Base-by-base conservation (phyloP, 2,113 vertebrate genomes). In the Heterochromis multidens region DNA sequence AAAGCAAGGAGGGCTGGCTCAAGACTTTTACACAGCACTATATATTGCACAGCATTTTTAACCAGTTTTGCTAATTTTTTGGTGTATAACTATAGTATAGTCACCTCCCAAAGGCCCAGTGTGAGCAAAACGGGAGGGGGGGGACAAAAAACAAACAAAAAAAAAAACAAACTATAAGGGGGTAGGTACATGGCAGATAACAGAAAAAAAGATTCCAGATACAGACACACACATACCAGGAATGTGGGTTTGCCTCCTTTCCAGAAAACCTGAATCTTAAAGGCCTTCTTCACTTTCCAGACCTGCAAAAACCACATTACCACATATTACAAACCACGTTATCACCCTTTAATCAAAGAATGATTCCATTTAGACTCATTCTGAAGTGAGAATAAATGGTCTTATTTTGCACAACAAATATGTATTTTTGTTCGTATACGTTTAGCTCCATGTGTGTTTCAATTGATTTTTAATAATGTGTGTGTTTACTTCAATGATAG, bases 231-330 rank as follows among this genome's bases (percentile, higher is more conserved):
- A 63, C 92, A 11, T 91, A 99, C 99, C 97, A 97, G 94, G 85
- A 99, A 93, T 67, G 80, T 85, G 12, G 98, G 98, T 83, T 89
- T 96, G 33, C 97, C 89, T 84, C 97, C 96, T 85, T 96, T 96
- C 97, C 98, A 99, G 5, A 89, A 87, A 61, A 99, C 60, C 11
- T 96, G 97, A 91, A 99, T 98, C 93, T 99, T 99, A 86, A 99
- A 95, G 8, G 98, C 98, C 87, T 99, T 99, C 93, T 99, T 99
- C 81, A 99, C 98, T 90, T 99, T 99, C 99, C 99, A 99, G 19
- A 99, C 96, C 98, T 99, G 85, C 25, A 90, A 83, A 14, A 80
- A 79, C 6, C 8, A 77, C 4, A 77, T 12, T 63, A 6, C 27
- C 12, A 81, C 9, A 52, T 6, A 70, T 6, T 25, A 43, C n/a